A percentile compares a stretch with the other conserved stretches of the same genome.
Evolutionary conservation across 2,113 vertebrate genomes (phyloP).

Genomic region (Sinocyclocheilus anophthalmus): DNA sequence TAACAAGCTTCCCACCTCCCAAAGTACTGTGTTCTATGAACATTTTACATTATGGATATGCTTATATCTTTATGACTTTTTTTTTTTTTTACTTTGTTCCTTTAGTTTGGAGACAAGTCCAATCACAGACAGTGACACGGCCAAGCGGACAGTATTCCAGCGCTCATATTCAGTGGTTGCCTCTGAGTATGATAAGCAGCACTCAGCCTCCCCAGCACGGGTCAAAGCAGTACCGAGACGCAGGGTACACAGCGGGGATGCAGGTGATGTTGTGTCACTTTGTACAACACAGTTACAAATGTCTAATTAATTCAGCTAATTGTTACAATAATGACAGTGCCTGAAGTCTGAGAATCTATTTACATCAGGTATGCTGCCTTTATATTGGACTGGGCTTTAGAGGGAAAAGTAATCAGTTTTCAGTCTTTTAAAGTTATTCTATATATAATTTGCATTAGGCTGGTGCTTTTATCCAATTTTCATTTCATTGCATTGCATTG

Average conservation of each 20-base stretch:
- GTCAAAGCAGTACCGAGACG: constrained; percentile 95
- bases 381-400: too few relatives aligned
- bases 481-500: too few relatives aligned
- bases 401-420: too few relatives aligned
- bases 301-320: neutral
- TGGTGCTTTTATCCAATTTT: too few relatives aligned
- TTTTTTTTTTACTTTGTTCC: constrained; percentile 47
- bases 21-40: neutral
- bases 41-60: neutral
- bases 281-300: neutral
- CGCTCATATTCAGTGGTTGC: constrained; percentile 97
- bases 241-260: constrained; percentile 96
- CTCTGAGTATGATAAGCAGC: constrained; percentile 97
- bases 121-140: constrained; percentile 94
- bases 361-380: neutral
- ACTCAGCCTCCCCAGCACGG: constrained; percentile 90
- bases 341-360: neutral
- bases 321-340: neutral
- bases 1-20: neutral
- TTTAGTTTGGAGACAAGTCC: constrained; percentile 94
- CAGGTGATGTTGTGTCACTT: constrained; percentile 76
- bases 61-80: neutral
- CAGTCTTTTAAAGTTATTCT: too few relatives aligned
- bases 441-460: too few relatives aligned
- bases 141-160: constrained; percentile 96